Base-by-base conservation (phyloP, 2,888 invertebrate genomes). In the Cinara cedri region DNA sequence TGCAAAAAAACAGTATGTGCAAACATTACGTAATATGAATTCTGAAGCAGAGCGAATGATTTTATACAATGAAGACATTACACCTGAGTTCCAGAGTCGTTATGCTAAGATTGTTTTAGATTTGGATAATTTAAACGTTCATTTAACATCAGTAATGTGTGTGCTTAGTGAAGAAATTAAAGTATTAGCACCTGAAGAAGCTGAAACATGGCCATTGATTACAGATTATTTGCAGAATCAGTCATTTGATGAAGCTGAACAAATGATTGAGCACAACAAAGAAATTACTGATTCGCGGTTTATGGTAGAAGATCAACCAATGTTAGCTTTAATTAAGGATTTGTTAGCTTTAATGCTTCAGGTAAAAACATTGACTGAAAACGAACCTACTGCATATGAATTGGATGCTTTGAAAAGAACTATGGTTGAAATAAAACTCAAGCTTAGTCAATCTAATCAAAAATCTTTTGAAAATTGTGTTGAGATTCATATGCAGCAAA, bases 331-430 rank as follows among this genome's bases (percentile, higher is more conserved):
- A 80, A 92, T 98, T 24, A 93, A 94, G 75, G 93, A 94, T 86
- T 88, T 98, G 71, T 94, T 96, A 21, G 95, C 96, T 1, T 88
- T 98, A 49, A 91, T 98, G 90, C 87, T 95, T 70, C 95, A 96
- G 88, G 91, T 96, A 1, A 93, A 93, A 51, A 82, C 76, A 54
- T 75, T 82, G 44, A 81, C 81, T 72, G 81, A 82, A 51, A 72
- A 92, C 1, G 92, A 94, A 85, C 91, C 93, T 85, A 96, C 94
- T 86, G 93, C 95, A 2, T 96, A 95, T 86, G 96, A 97, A 85
- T 88, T 97, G 76, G 93, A 93, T 86, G 93, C 95, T 24, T 87
- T 96, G 63, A 94, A 96, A 87, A 96, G 95, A 24, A 95, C 97
- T 57, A 92, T 97, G 88, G 92, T 93, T 84, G 93, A 96, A 85